Conservation (phyloP, 2,797 vertebrate genomes). For the Gymnothorax reevesii region DNA sequence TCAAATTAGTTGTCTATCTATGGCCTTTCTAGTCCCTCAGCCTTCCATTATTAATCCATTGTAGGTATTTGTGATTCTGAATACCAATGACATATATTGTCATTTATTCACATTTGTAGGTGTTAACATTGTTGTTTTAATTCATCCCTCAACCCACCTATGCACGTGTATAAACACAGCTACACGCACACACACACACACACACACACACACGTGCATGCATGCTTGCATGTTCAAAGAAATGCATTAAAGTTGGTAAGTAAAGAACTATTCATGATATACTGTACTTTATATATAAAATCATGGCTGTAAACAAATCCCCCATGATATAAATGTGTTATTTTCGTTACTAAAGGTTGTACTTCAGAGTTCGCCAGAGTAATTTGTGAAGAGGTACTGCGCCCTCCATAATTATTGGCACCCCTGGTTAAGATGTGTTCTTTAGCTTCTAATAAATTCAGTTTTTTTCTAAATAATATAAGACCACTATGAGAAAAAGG, state of each 20-base stretch:
- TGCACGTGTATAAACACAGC: too few species aligned
- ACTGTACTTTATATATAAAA: background rate
- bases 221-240: too few species aligned
- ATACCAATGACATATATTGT: background rate
- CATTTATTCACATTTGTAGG: background rate
- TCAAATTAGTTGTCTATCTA: constrained; percentile 47
- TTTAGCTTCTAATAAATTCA: too few species aligned
- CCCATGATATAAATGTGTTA: background rate
- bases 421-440: too few species aligned
- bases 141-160: background rate
- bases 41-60: background rate
- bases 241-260: too few species aligned
- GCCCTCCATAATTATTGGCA: too few species aligned
- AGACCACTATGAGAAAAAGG: too few species aligned
- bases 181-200: too few species aligned
- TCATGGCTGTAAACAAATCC: background rate
- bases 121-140: background rate
- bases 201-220: too few species aligned
- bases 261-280: background rate
- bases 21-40: constrained; percentile 42
- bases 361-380: background rate
- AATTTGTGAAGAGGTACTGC: background rate
- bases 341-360: background rate
- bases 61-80: background rate
- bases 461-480: too few species aligned